Base-by-base conservation (phyloP, 2,113 vertebrate genomes). In the Megaleporinus macrocephalus region DNA sequence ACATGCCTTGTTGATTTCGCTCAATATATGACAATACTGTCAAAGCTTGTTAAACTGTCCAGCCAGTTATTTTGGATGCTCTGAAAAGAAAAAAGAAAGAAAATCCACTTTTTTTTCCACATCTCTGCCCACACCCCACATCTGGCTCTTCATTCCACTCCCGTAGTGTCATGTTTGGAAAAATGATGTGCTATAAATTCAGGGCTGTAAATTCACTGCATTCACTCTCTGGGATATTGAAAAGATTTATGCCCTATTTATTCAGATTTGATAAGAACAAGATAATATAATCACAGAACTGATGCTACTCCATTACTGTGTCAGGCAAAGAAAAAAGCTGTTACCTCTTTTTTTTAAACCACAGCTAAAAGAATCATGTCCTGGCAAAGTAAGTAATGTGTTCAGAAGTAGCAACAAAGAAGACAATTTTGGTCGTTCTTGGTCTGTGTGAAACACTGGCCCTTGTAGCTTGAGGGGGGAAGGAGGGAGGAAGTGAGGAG, bases 81-180 rank as follows among this genome's bases (percentile, higher is more conserved):
- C 75, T 78, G 76, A 62, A 15, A 30, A 61, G 73, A 20, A 20
- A 24, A 57, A 61, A 61, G 2, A 57, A 57, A 7, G 7, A 53
- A 73, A 68, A 51, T 51, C 82, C 47, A 72, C 76, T 41, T 70
- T 81, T 70, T 81, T 86, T 85, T 84, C 84, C 80, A 78, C 76
- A 74, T 88, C 80, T 77, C 5, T 51, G 62, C 27, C 57, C 79
- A 75, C 53, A 66, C 29, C 68, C 33, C 87, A 89, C 91, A 93
- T 92, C 88, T 92, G 91, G 75, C 20, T 65, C 65, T 49, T 89
- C 88, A 91, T 92, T 92, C 89, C 89, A 88, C 78, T 87, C 73
- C 44, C 70, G 18, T 86, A 51, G 83, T 78, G 89, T 90, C 89
- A 91, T 83, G 72, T 84, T 89, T 73, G 75, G 85, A 81, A 89